Percentiles rank a stretch among this genome's conserved stretches.
Evolutionary conservation across 2,113 vertebrate species (phyloP).

Genomic region (Mus pahari): DNA sequence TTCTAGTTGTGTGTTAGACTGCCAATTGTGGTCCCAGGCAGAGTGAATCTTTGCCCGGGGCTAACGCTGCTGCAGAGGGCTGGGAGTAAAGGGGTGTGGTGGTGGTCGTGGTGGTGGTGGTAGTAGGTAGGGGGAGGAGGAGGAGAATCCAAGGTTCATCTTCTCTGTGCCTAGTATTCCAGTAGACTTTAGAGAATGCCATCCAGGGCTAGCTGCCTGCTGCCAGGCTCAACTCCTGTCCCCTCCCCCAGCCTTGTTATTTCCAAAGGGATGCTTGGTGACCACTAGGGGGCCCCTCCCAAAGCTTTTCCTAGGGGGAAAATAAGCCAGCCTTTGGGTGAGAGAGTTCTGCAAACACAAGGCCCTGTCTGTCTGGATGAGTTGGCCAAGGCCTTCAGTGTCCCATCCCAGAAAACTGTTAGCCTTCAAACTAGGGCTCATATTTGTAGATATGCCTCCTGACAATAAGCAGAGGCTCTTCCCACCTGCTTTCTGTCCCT

Average conservation of each 20-base stretch:
- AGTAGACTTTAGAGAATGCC: not conserved
- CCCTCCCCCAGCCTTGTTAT: rapidly evolving
- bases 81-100: not conserved
- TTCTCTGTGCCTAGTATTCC: not conserved
- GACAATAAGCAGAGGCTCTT: not conserved
- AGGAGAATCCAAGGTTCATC: rapidly evolving
- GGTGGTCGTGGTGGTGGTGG: rapidly evolving
- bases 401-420: rapidly evolving
- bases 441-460: rapidly evolving
- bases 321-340: not conserved
- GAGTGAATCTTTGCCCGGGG: not conserved
- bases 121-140: too few relatives aligned
- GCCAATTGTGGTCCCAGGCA: not conserved
- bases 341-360: not conserved
- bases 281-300: not conserved
- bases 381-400: rapidly evolving
- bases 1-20: not conserved
- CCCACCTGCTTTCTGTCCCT: rapidly evolving
- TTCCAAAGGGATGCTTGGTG: not conserved
- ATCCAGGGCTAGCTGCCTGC: not conserved
- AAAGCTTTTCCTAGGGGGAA: not conserved
- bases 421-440: rapidly evolving
- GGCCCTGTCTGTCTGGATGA: not conserved
- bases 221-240: not conserved
- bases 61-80: not conserved